Conservation (phyloP, 2,113 vertebrate genomes). For the Campylomormyrus tamandua region DNA sequence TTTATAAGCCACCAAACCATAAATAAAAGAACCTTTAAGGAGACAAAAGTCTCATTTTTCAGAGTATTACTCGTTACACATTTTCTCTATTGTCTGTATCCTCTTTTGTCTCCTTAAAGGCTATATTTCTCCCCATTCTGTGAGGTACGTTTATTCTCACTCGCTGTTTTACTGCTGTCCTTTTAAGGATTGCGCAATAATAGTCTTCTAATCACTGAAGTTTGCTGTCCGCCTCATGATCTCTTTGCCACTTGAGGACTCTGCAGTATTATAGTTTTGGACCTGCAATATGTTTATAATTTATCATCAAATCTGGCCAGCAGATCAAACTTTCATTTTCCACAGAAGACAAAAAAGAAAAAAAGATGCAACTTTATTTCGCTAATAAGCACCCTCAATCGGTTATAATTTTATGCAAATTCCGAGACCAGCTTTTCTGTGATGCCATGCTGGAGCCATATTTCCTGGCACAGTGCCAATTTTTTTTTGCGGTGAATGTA, state of each 20-base stretch:
- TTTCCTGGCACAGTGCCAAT: background rate
- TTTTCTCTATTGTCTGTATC: background rate
- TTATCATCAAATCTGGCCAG: background rate
- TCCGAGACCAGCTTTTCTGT: background rate
- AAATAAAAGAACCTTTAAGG: too few relatives aligned
- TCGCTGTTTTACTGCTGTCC: background rate
- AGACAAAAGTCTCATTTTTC: background rate
- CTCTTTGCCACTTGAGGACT: background rate
- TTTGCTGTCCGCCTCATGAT: background rate
- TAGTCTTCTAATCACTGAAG: background rate
- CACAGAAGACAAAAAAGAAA: background rate
- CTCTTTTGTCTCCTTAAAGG: background rate
- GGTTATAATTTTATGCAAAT: background rate
- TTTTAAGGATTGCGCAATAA: background rate
- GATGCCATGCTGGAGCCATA: background rate
- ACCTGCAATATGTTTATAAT: background rate
- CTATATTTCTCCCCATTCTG: background rate
- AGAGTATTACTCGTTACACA: background rate
- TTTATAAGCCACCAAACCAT: background rate
- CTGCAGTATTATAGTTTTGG: background rate
- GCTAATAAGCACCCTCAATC: background rate
- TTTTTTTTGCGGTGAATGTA: background rate
- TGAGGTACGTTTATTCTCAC: background rate
- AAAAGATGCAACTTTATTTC: background rate
- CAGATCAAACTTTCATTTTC: background rate